Evolutionary conservation across 92 coral and sea anemone species (phyloP).

Genomic region (Phenganax stokvisi): DNA sequence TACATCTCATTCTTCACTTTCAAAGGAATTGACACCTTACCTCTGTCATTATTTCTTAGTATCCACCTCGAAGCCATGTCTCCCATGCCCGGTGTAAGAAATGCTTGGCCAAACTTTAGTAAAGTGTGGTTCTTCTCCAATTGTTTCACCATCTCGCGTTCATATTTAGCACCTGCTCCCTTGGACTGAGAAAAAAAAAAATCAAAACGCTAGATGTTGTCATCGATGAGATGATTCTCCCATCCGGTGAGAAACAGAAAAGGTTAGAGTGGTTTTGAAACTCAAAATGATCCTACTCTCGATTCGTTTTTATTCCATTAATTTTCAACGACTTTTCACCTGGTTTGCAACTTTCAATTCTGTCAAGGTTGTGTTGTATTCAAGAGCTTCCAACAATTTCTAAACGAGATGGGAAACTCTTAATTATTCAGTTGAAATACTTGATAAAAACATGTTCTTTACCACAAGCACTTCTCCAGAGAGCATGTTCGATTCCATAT

Average conservation of each 20-base stretch:
- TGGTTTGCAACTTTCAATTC: slow-evolving; percentile 32
- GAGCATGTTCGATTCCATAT: slow-evolving; percentile 33
- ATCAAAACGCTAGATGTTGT: background rate
- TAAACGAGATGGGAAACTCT: background rate
- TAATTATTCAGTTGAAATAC: background rate
- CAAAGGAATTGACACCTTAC: background rate
- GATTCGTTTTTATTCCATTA: background rate
- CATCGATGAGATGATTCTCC: background rate
- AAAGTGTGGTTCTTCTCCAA: slow-evolving; percentile 21
- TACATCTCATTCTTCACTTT: no score
- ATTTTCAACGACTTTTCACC: background rate
- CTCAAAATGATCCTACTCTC: background rate
- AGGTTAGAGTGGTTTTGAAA: background rate
- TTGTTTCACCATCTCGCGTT: slow-evolving; percentile 32
- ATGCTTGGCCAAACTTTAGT: slow-evolving; percentile 34
- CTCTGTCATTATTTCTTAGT: slow-evolving; percentile 28
- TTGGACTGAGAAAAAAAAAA: slow-evolving; percentile 10
- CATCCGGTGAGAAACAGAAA: background rate
- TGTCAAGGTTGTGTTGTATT: slow-evolving; percentile 25
- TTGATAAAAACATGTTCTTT: background rate
- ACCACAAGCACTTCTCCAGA: slow-evolving; percentile 38
- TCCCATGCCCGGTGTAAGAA: slow-evolving; percentile 33
- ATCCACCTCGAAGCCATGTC: slow-evolving; percentile 29
- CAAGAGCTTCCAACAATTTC: slow-evolving; percentile 17
- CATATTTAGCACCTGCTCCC: slow-evolving; percentile 28